A percentile compares a stretch with the other conserved stretches of the same genome.
Evolutionary conservation across 2,888 invertebrate species (phyloP).

Genomic region (Lumbricus terrestris): DNA sequence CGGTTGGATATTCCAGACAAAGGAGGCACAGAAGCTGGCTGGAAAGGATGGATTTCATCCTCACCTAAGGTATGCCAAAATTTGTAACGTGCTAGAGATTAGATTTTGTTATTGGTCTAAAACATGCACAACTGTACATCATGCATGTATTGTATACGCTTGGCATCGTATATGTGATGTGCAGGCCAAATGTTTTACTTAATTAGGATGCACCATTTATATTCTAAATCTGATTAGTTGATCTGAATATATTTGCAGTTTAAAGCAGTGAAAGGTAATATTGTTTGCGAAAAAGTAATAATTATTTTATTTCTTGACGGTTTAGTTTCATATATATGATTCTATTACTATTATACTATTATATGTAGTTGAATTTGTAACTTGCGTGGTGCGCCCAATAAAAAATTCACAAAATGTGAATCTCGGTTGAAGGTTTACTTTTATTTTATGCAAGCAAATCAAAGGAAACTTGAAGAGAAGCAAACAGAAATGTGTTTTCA

Average conservation of each 20-base stretch:
- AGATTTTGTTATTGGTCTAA: neutral
- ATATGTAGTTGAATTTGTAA: too few species aligned
- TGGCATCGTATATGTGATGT: neutral
- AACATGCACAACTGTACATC: neutral
- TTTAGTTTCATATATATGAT: neutral
- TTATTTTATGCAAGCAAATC: neutral
- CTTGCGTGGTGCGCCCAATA: too few species aligned
- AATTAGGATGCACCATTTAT: neutral
- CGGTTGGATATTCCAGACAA: conserved; percentile 19
- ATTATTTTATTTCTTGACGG: neutral
- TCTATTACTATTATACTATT: too few species aligned
- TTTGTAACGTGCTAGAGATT: neutral
- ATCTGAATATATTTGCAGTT: neutral
- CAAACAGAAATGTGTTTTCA: neutral
- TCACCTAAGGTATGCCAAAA: conserved; percentile 8
- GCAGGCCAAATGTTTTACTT: neutral
- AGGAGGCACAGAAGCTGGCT: neutral
- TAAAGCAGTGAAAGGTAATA: neutral
- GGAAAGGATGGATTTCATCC: conserved; percentile 17
- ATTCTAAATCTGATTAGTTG: neutral
- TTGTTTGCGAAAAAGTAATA: too few species aligned
- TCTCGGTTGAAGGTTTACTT: too few species aligned
- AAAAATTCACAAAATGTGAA: too few species aligned
- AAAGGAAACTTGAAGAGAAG: neutral
- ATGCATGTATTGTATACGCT: too few species aligned